phyloP scores from a whole-genome alignment of 2,113 vertebrate species.

The Zapus hudsonius region DNA sequence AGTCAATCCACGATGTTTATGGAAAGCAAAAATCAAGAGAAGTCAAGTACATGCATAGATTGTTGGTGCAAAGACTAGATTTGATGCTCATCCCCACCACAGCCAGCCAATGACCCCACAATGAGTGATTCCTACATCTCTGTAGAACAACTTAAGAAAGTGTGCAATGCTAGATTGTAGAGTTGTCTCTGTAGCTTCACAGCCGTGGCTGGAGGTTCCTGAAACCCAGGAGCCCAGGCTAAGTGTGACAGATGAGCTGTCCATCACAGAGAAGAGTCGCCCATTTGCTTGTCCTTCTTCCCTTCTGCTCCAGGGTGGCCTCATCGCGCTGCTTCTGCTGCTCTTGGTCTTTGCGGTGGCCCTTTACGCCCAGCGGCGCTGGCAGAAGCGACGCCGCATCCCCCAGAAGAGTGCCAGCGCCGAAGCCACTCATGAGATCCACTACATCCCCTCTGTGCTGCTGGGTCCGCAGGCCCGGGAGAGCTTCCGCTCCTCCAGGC shows the following conservation, averaged over 20 bases:
- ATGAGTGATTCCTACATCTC: no score
- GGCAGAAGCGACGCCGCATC: constrained; percentile 94
- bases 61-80: neutral
- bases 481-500: constrained; percentile 90
- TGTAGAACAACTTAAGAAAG: no score
- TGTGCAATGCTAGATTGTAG: no score
- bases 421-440: constrained; percentile 98
- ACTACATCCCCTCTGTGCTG: constrained; percentile 98
- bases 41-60: neutral
- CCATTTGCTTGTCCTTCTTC: constrained; percentile 21
- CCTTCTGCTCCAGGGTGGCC: constrained; percentile 90
- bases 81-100: no score
- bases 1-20: neutral
- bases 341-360: constrained; percentile 96
- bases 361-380: constrained; percentile 94
- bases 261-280: rapidly evolving
- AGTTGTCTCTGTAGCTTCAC: neutral
- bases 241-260: rapidly evolving
- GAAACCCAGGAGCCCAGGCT: rapidly evolving
- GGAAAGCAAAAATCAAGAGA: neutral
- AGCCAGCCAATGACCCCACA: no score
- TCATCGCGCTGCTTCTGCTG: constrained; percentile 95
- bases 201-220: rapidly evolving
- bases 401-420: constrained; percentile 98
- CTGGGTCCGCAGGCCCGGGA: constrained; percentile 95